A percentile compares a stretch with the other conserved stretches of the same genome.
Conservation (phyloP, 2,113 vertebrate genomes). For the Falco punctatus region DNA sequence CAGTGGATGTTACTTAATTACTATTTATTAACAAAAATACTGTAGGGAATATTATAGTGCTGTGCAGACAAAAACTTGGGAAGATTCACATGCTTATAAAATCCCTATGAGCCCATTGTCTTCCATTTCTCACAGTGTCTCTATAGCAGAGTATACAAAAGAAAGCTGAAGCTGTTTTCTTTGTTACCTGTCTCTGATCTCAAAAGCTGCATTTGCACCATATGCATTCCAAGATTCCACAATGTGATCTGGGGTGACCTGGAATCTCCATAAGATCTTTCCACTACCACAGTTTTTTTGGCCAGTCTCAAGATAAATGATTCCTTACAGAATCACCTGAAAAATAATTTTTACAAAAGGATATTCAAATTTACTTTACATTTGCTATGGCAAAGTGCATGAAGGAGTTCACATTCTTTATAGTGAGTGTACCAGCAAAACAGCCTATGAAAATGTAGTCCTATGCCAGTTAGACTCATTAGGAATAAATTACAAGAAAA, state of each 20-base stretch:
- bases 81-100: not conserved
- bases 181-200: conserved; percentile 77
- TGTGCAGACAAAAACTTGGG: not conserved
- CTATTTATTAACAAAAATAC: not conserved
- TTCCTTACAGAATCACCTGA: conserved; percentile 74
- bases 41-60: not conserved
- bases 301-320: conserved; percentile 63
- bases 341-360: conserved; percentile 42
- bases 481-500: not conserved
- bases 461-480: not conserved
- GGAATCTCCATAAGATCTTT: conserved; percentile 78
- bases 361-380: not conserved
- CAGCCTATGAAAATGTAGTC: not conserved
- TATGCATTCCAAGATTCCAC: conserved; percentile 79
- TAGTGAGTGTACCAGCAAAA: not conserved
- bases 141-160: not conserved
- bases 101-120: not conserved
- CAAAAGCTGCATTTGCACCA: conserved; percentile 75
- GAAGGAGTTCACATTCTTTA: not conserved
- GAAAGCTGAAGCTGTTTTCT: not conserved
- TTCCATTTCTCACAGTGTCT: not conserved
- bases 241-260: conserved; percentile 78
- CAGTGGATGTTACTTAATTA: not conserved
- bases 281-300: conserved; percentile 73
- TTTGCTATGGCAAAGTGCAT: not conserved